Conservation (phyloP, 1,140 invertebrate species). For the Drosophila pseudoobscura region DNA sequence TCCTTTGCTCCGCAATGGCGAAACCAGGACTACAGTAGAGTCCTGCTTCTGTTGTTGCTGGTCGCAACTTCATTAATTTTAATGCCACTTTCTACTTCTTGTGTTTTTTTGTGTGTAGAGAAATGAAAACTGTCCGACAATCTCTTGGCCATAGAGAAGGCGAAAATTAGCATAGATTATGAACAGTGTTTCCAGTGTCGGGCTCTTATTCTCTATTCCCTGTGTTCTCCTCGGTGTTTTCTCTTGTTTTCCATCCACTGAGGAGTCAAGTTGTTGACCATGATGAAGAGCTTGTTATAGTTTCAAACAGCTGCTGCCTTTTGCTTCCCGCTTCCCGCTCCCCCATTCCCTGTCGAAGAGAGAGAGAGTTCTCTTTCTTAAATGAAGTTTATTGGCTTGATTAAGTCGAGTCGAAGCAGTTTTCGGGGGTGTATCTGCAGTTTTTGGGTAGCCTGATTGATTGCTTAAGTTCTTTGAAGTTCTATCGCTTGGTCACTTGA, state of each 20-base stretch:
- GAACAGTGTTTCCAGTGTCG: conserved; percentile 41
- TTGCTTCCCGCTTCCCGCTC: not conserved
- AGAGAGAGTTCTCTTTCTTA: conserved; percentile 3
- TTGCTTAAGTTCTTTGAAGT: not conserved
- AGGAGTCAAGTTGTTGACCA: conserved; percentile 54
- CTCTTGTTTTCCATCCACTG: conserved; percentile 16
- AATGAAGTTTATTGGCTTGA: conserved; percentile 31
- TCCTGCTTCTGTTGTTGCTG: conserved; percentile 20
- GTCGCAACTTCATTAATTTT: conserved; percentile 72
- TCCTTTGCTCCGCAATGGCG: conserved; percentile 15
- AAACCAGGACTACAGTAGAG: conserved; percentile 29
- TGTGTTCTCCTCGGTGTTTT: conserved; percentile 3
- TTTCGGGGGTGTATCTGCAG: not conserved
- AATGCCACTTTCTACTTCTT: conserved; percentile 45
- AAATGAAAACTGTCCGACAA: conserved; percentile 50
- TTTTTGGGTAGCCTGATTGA: too few species aligned
- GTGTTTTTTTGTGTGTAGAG: conserved; percentile 33
- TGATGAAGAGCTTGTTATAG: conserved; percentile 55
- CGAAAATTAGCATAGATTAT: conserved; percentile 77
- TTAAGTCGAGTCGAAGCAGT: conserved; percentile 13
- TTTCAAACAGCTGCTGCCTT: conserved; percentile 18
- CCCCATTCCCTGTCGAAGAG: not conserved
- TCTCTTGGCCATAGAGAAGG: conserved; percentile 49
- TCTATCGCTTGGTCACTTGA: conserved; percentile 1
- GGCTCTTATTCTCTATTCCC: conserved; percentile 12